Percentiles rank a stretch among this genome's conserved stretches.
Conservation (phyloP, 2,113 vertebrate species). For the Crotalus tigris region DNA sequence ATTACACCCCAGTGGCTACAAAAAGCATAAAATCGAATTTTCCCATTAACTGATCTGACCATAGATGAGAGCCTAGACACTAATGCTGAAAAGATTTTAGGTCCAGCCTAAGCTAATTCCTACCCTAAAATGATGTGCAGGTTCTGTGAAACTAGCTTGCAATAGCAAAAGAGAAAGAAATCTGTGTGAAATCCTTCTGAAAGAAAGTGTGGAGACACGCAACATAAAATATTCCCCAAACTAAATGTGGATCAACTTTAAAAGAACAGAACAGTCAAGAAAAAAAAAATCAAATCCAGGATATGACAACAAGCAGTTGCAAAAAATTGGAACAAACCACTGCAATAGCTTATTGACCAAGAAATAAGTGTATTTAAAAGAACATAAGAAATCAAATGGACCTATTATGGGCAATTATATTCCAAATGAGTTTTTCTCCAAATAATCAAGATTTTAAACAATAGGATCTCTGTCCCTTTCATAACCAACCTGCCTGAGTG, state of each 20-base stretch:
- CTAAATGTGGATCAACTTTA: not conserved
- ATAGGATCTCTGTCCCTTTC: not conserved
- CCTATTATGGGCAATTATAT: not conserved
- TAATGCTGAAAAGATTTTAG: not conserved
- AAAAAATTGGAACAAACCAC: not conserved
- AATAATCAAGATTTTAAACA: not conserved
- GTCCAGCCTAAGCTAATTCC: not conserved
- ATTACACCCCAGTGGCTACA: not conserved
- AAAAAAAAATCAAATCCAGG: not conserved
- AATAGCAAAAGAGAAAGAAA: not conserved
- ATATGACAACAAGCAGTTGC: not conserved
- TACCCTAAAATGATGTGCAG: not conserved
- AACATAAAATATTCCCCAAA: not conserved
- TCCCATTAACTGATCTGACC: not conserved
- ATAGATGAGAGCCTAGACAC: not conserved
- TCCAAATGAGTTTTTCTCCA: not conserved
- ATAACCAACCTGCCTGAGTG: not conserved
- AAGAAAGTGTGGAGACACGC: not conserved
- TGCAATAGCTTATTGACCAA: not conserved
- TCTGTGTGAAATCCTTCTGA: not conserved
- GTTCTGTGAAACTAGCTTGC: not conserved
- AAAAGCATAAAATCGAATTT: not conserved
- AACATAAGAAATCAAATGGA: not conserved
- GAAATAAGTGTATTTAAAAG: not conserved
- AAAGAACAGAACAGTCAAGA: not conserved